Evolutionary conservation across 2,797 vertebrate species (phyloP).

Genomic region (Sebastes baramenuke): DNA sequence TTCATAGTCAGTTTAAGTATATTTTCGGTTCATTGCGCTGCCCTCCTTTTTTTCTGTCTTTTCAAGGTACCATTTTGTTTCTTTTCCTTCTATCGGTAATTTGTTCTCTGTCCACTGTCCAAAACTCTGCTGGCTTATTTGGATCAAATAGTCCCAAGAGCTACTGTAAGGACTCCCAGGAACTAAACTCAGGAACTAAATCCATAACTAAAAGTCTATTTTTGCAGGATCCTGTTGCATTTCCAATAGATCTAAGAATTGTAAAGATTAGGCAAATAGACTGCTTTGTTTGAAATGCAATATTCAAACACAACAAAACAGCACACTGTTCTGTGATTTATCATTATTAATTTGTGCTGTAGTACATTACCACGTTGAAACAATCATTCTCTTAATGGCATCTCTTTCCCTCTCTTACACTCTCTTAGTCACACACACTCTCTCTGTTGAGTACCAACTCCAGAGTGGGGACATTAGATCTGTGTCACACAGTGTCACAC

Average conservation of each 20-base stretch:
- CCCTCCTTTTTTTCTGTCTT: neutral
- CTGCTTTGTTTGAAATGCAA: neutral
- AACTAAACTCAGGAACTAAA: neutral
- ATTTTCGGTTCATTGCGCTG: neutral
- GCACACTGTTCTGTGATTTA: neutral
- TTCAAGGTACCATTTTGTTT: neutral
- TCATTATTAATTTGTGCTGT: neutral
- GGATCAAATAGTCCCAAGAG: neutral
- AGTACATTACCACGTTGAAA: neutral
- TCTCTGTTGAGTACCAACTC: neutral
- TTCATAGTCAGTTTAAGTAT: neutral
- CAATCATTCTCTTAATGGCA: neutral
- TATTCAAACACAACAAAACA: neutral
- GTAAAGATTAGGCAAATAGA: neutral
- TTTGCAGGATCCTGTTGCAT: neutral
- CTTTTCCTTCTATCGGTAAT: neutral
- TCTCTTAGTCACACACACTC: neutral
- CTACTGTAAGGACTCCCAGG: neutral
- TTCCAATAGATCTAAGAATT: neutral
- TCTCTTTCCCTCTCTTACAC: neutral
- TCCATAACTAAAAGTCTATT: neutral
- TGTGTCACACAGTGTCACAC: constrained; percentile 11
- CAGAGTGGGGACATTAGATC: no score
- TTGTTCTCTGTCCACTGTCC: neutral
- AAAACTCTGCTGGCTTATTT: neutral